Base-by-base conservation (phyloP, 1,140 invertebrate genomes). In the Heterodera schachtii region DNA sequence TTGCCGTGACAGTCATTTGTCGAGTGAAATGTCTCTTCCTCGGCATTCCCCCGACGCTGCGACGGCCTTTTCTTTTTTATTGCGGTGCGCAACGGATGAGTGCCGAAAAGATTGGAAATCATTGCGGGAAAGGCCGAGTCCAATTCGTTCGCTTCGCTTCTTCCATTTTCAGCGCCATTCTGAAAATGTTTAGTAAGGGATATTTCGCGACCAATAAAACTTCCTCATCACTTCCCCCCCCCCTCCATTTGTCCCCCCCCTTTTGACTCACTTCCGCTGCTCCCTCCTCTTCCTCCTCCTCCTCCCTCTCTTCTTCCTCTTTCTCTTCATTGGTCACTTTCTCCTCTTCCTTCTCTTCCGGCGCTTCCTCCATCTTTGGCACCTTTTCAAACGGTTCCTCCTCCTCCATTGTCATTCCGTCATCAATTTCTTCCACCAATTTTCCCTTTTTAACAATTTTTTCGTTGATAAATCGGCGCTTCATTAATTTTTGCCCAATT, bases 371-470 rank as follows among this genome's bases (percentile, higher is more conserved):
- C 47, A 19, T 52, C 8, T 76, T 44, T 57, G 47, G 75, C 16
- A 76, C 46, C 44, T 76, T 76, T n/a, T 76, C 75, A 52, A 44
- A 57, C n/a, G 57, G 57, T 8, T 44, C 49, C 19, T 64, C 66
- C 57, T 57, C 77, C 7, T 78, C 77, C 66, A 69, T 44, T 43
- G 64, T 13, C 47, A 43, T 9, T 69, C 46, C 57, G 47, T 78
- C 64, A 31, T 70, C 77, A 19, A 43, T 69, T 71, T 71, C 69
- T 31, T 71, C 69, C 13, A 13, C 1, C n/a, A 44, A 4, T 9
- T 43, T 71, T 64, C 11, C 69, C 21, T 41, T 46, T 41, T 41
- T 41, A 5, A 43, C 69, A 11, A 2, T 31, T 41, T n/a, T 71
- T 46, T 43, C 44, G 41, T 46, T 71, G 31, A n/a, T 7, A 21